Conservation (phyloP, 2,797 vertebrate genomes). For the Sphenopsis melanotis region DNA sequence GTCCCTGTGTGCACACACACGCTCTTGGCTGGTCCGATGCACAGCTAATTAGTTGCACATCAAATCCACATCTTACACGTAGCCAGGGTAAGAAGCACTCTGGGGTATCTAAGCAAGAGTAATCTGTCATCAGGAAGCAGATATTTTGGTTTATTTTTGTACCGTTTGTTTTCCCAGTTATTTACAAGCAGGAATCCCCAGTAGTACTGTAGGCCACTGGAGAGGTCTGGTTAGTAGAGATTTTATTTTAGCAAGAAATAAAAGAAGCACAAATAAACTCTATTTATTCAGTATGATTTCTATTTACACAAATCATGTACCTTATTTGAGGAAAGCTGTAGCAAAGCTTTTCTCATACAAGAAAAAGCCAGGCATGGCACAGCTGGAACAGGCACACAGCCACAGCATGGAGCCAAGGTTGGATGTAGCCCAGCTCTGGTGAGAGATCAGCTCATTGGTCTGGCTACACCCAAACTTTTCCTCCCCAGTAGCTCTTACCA, state of each 20-base stretch:
- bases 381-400: not conserved
- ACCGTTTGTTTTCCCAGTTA: constrained; percentile 17
- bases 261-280: not conserved
- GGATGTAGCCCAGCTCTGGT: not conserved
- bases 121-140: not conserved
- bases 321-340: not conserved
- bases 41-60: not conserved
- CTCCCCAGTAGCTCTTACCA: not conserved
- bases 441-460: not conserved
- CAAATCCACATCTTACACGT: not conserved
- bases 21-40: not conserved
- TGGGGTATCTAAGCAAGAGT: not conserved
- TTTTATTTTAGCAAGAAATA: not conserved
- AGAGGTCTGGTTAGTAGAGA: not conserved
- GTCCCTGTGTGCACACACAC: fast-evolving
- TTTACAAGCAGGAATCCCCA: constrained; percentile 19
- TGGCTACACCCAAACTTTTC: not conserved
- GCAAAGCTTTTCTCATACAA: not conserved
- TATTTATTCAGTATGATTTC: not conserved
- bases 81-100: not conserved
- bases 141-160: not conserved
- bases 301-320: not conserved
- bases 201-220: not conserved
- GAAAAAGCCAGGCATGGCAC: not conserved
- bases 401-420: not conserved